Evolutionary conservation across 2,888 invertebrate species (phyloP).

Genomic region (Conops quadrifasciatus): DNA sequence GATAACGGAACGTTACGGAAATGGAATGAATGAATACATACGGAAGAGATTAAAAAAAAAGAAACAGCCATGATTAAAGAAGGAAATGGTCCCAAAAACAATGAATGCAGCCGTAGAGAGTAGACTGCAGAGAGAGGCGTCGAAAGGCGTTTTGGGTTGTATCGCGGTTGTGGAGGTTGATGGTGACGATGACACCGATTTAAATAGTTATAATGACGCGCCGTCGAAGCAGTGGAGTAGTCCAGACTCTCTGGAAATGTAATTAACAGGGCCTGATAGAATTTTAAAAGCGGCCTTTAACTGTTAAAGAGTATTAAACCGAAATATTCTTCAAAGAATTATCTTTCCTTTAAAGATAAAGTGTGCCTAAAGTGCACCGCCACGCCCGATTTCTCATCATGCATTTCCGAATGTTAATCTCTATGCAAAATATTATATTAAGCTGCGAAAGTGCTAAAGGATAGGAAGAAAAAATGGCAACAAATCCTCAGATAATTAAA

Average conservation of each 20-base stretch:
- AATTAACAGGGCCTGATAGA: slow-evolving; percentile 18
- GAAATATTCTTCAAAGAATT: too few species aligned
- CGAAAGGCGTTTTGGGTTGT: background rate
- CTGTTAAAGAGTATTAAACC: too few species aligned
- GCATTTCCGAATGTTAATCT: too few species aligned
- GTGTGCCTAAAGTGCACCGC: too few species aligned
- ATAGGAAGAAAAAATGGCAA: too few species aligned
- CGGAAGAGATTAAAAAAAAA: slow-evolving; percentile 17
- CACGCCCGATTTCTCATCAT: too few species aligned
- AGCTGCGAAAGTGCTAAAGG: too few species aligned
- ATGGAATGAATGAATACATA: slow-evolving; percentile 42
- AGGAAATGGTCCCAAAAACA: slow-evolving; percentile 24
- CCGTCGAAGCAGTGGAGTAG: slow-evolving; percentile 24
- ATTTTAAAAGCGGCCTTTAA: too few species aligned
- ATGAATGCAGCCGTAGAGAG: background rate
- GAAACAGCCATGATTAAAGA: background rate
- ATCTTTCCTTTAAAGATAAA: too few species aligned
- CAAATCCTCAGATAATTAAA: too few species aligned
- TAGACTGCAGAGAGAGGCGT: too few species aligned
- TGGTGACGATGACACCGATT: background rate
- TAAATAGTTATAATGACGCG: slow-evolving; percentile 13
- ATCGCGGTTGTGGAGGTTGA: background rate
- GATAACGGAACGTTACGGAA: slow-evolving; percentile 48
- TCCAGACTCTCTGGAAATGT: background rate
- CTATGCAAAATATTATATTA: too few species aligned